Percentiles rank a stretch among this genome's conserved stretches.
Conservation (phyloP, 2,797 vertebrate genomes). For the Aythya fuligula region DNA sequence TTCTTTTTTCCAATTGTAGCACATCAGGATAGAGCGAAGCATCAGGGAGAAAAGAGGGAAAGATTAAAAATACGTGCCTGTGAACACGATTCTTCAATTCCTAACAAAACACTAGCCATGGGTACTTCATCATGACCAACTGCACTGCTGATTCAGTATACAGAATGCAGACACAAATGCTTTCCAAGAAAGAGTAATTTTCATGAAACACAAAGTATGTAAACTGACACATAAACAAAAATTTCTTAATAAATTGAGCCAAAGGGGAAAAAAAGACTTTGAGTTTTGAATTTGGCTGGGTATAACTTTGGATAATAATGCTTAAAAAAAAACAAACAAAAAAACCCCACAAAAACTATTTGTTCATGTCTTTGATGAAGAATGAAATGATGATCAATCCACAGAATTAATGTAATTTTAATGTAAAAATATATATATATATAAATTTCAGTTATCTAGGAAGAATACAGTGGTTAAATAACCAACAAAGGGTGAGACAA, state of each 20-base stretch:
- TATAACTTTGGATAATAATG: no score
- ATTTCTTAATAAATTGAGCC: not conserved
- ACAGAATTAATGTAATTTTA: not conserved
- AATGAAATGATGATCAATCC: rapidly evolving
- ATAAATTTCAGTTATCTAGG: not conserved
- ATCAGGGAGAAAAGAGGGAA: conserved; percentile 4
- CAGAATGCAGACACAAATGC: not conserved
- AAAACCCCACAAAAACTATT: not conserved
- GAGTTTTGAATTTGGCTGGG: not conserved
- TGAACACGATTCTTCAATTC: conserved; percentile 18
- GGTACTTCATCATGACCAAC: conserved; percentile 18
- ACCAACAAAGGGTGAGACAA: not conserved
- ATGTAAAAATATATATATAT: not conserved
- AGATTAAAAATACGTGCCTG: not conserved
- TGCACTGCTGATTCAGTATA: conserved; percentile 11
- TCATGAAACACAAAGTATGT: not conserved
- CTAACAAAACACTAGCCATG: not conserved
- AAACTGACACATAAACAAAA: not conserved
- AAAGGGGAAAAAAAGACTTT: not conserved
- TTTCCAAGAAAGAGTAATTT: not conserved
- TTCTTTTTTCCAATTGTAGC: not conserved
- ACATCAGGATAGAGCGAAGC: not conserved
- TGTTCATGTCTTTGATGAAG: not conserved
- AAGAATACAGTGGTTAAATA: not conserved
- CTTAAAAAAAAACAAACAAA: no score